Percentiles rank a stretch among this genome's conserved stretches.
Conservation (phyloP, 2,113 vertebrate genomes). For the Passerina amoena region DNA sequence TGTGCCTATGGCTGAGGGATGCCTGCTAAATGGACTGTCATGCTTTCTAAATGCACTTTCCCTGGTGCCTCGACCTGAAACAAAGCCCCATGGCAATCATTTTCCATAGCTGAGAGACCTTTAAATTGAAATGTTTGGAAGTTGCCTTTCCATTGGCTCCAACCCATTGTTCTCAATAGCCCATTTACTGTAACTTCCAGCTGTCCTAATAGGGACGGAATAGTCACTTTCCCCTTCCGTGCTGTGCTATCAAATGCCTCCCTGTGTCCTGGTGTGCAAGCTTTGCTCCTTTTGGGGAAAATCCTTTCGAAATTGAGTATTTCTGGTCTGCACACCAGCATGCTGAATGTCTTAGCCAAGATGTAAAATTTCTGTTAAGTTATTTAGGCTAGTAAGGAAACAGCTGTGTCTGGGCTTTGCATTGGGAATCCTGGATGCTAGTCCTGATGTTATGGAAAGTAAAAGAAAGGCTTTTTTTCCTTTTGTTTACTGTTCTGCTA, state of each 20-base stretch:
- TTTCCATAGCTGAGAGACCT: conserved; percentile 63
- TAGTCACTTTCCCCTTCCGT: not conserved
- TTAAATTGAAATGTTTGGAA: conserved; percentile 64
- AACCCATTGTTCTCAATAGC: conserved; percentile 51
- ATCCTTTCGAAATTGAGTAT: conserved; percentile 7
- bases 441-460: not conserved
- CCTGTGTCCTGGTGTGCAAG: conserved; percentile 1
- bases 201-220: conserved; percentile 21
- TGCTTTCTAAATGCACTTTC: conserved; percentile 44
- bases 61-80: conserved; percentile 38
- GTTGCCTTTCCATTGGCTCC: conserved; percentile 56
- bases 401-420: not conserved
- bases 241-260: conserved; percentile 38
- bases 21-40: conserved; percentile 40
- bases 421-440: not conserved
- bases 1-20: conserved; percentile 7
- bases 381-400: not conserved
- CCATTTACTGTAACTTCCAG: conserved; percentile 47
- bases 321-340: not conserved
- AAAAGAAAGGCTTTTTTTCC: not conserved
- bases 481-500: not conserved
- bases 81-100: conserved; percentile 44
- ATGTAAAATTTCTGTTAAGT: not conserved
- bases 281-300: conserved; percentile 22
- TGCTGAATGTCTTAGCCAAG: not conserved